phyloP scores from a whole-genome alignment of 2,797 vertebrate species.

The Acomys russatus region DNA sequence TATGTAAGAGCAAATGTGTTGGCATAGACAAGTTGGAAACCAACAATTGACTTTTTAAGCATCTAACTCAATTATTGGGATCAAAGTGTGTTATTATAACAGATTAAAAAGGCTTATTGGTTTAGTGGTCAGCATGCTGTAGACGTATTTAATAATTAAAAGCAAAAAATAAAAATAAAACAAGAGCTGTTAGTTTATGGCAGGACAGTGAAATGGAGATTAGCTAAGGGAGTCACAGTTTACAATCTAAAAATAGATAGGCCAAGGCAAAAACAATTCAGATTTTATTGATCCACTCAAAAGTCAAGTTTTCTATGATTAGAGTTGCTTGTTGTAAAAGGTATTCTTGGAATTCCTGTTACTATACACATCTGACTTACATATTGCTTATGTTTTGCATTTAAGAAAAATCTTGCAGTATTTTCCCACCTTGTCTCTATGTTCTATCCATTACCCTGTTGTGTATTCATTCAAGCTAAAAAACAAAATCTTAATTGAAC shows the following conservation, averaged over 20 bases:
- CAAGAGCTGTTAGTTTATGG: background rate
- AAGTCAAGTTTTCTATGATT: slow-evolving; percentile 24
- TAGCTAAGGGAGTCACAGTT: slow-evolving; percentile 32
- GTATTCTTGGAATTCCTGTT: slow-evolving; percentile 43
- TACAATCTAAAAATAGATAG: slow-evolving; percentile 56
- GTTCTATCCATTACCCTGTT: background rate
- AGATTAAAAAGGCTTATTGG: slow-evolving; percentile 27
- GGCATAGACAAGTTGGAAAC: slow-evolving; percentile 34
- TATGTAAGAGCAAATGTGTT: slow-evolving; percentile 18
- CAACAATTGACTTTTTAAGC: slow-evolving; percentile 45
- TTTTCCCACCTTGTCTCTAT: slow-evolving; percentile 57
- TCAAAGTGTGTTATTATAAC: slow-evolving; percentile 36
- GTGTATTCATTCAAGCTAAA: slow-evolving; percentile 58
- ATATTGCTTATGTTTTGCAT: slow-evolving; percentile 14
- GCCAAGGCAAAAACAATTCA: slow-evolving; percentile 45
- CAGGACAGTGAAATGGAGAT: slow-evolving; percentile 10
- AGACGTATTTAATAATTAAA: slow-evolving; percentile 35
- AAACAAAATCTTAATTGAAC: slow-evolving; percentile 65
- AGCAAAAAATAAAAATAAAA: background rate
- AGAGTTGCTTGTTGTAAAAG: slow-evolving; percentile 62
- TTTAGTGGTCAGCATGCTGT: slow-evolving; percentile 24
- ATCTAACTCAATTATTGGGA: slow-evolving; percentile 9
- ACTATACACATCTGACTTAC: slow-evolving; percentile 26
- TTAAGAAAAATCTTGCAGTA: slow-evolving; percentile 51
- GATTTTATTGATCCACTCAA: slow-evolving; percentile 62